Evolutionary conservation across 2,888 invertebrate species (phyloP), one percentile per base, ranked within the genome.

Genomic region (Ormyrus thymus): DNA sequence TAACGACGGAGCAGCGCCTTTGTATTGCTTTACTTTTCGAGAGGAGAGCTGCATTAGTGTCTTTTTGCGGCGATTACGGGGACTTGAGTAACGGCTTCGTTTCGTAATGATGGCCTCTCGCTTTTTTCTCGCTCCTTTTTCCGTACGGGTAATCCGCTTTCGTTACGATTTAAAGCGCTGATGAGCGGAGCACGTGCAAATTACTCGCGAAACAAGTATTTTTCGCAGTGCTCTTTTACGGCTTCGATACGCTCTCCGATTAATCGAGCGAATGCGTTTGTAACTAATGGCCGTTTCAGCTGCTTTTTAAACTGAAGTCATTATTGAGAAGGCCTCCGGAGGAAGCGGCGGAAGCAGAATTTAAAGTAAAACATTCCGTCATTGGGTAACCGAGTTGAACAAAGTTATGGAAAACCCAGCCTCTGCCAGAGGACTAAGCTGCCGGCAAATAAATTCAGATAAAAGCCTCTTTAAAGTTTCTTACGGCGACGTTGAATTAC

Each of bases 1-100:
- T 73, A 73, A 65, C 46, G 56, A 50, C 9, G 10, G 29, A 65
- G 65, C 65, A 65, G 53, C 72, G 62, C 62, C 55, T 72, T 45
- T 13, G 53, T 13, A 62, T 62, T 56, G 50, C 43, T 3, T 45
- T 29, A 29, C 45, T 66, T 65, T 50, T 11, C 56, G 46, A 7
- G 29, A 29, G 29, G 29, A 29, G 29, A 29, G 29, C 29, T 29
- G 29, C 29, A 1, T 29, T 4, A 4, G 45, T 55, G 50, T 45
- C 48, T 58, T 65, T 51, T 15, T 61, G 46, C 48, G 45, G n/a
- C 46, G 46, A 73, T 73, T 73, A 65, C 56, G 13, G 62, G 29
- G 7, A 61, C 50, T 51, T 4, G 13, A 53, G 8, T 56, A 65
- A 65, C 64, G 65, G 64, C 56, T 73, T 64, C 53, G 10, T 62